Conservation (phyloP, 1,140 invertebrate species). For the Trichomalopsis sarcophagae region DNA sequence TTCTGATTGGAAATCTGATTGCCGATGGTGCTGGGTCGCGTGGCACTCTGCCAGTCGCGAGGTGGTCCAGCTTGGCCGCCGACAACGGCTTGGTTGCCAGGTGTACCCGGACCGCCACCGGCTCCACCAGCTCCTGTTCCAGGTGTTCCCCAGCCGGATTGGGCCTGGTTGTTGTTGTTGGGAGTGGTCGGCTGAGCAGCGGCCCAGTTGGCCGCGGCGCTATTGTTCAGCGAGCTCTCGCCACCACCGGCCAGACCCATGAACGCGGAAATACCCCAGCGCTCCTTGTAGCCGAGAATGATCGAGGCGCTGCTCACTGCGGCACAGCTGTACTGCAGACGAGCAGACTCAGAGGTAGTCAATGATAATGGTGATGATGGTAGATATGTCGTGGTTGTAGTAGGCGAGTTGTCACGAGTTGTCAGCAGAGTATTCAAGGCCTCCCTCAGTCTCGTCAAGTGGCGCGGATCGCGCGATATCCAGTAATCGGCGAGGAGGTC, state of each 20-base stretch:
- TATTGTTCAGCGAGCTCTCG: constrained; percentile 85
- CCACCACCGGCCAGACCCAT: constrained; percentile 84
- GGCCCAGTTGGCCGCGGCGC: constrained; percentile 82
- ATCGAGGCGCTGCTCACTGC: background rate
- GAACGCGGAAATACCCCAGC: constrained; percentile 78
- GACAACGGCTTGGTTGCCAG: constrained; percentile 66
- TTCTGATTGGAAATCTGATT: constrained; percentile 69
- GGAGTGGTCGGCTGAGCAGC: constrained; percentile 80
- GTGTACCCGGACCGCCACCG: constrained; percentile 63
- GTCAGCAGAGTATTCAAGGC: constrained; percentile 60
- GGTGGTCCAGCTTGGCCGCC: constrained; percentile 45
- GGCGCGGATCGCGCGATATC: constrained; percentile 54
- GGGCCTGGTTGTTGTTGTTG: constrained; percentile 78
- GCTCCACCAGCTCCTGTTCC: constrained; percentile 66
- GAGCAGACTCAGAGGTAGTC: background rate
- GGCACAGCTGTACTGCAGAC: background rate
- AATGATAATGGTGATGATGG: constrained; percentile 16
- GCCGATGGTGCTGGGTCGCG: constrained; percentile 62
- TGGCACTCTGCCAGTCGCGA: constrained; percentile 39
- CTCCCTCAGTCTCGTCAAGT: constrained; percentile 63
- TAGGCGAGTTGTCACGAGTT: constrained; percentile 27
- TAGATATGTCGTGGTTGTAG: background rate
- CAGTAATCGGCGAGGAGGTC: constrained; percentile 62
- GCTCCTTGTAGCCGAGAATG: constrained; percentile 63
- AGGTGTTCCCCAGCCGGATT: constrained; percentile 67